phyloP scores from a whole-genome alignment of 2,113 vertebrate species.

The Brachypteracias leptosomus region DNA sequence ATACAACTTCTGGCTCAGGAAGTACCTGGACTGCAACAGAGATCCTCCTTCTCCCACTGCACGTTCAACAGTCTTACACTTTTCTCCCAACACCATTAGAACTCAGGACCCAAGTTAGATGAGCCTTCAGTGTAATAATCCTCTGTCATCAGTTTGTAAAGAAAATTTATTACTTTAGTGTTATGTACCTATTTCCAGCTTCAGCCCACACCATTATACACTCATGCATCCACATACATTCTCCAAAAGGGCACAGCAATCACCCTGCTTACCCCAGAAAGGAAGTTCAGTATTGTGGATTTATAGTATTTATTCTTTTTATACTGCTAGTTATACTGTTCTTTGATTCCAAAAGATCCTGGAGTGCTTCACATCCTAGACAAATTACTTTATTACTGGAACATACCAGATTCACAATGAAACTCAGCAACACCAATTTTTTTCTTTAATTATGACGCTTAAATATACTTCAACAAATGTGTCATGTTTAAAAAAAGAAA shows the following conservation, averaged over 20 bases:
- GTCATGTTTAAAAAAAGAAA: background rate
- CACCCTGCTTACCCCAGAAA: background rate
- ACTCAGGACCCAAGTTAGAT: background rate
- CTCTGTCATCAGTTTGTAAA: background rate
- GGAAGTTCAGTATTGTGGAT: background rate
- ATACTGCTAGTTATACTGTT: background rate
- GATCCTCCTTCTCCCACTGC: background rate
- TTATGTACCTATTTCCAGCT: background rate
- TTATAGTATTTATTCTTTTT: background rate
- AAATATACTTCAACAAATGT: background rate
- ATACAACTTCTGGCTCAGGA: background rate
- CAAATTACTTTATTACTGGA: background rate
- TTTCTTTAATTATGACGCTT: background rate
- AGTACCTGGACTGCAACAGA: background rate
- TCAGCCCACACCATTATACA: background rate
- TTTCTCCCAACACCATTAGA: background rate
- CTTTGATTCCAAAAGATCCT: background rate
- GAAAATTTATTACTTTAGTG: background rate
- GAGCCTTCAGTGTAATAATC: background rate
- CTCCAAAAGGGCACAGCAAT: background rate
- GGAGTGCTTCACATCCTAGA: background rate
- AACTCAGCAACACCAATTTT: background rate
- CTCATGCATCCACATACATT: background rate
- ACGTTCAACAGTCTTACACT: background rate
- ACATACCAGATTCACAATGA: background rate